Conservation (phyloP, 2,113 vertebrate species). For the Sylvilagus bachmani region DNA sequence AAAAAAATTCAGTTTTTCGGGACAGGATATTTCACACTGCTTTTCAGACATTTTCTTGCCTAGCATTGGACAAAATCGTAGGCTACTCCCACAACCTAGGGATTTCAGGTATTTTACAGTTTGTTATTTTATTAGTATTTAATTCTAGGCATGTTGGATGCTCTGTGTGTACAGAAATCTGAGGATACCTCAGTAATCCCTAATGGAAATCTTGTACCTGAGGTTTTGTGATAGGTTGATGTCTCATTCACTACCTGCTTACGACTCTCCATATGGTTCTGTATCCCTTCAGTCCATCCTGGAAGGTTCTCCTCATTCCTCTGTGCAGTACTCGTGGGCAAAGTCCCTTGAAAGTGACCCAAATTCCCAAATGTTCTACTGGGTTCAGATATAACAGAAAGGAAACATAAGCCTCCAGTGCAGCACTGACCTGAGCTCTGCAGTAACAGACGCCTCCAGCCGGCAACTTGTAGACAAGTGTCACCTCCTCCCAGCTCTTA, state of each 20-base stretch:
- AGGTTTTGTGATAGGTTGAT: neutral
- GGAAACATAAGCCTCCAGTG: neutral
- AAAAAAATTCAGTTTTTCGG: neutral
- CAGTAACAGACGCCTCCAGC: neutral
- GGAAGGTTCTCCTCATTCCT: neutral
- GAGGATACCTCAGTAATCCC: neutral
- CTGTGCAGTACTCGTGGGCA: neutral
- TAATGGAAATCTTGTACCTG: neutral
- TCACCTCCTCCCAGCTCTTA: neutral
- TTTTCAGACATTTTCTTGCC: neutral
- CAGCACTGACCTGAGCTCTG: neutral
- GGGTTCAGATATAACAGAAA: neutral
- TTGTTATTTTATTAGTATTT: neutral
- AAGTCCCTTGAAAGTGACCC: neutral
- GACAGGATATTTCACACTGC: neutral
- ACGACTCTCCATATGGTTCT: neutral
- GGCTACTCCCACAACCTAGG: neutral
- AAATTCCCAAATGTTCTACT: neutral
- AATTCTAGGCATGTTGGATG: neutral
- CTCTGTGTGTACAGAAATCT: neutral
- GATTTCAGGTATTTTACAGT: neutral
- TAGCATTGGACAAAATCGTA: neutral
- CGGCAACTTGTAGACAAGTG: neutral
- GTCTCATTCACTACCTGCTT: neutral
- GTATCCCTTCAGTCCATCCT: neutral